Evolutionary conservation across 2,113 vertebrate species (phyloP).

Genomic region (Pimephales promelas): DNA sequence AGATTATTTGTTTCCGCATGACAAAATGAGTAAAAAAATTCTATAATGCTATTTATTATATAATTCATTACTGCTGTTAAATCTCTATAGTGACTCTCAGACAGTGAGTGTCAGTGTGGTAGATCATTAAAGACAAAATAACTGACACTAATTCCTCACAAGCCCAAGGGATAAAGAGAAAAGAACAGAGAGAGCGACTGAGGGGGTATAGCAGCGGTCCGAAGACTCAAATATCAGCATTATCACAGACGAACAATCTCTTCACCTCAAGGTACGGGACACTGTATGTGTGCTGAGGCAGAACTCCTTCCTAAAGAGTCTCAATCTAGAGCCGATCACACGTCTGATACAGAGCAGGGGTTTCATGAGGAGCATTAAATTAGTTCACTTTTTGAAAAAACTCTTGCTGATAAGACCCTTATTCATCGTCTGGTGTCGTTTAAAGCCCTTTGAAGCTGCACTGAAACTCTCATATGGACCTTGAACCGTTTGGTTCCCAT

Average conservation of each 20-base stretch:
- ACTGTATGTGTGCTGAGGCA: slow-evolving; percentile 6
- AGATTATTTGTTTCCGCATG: not conserved
- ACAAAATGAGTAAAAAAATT: not conserved
- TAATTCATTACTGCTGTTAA: not conserved
- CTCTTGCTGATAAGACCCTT: too few relatives aligned
- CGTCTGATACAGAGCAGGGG: not conserved
- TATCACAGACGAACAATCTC: slow-evolving; percentile 15
- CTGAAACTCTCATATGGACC: too few relatives aligned
- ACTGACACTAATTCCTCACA: slow-evolving; percentile 22
- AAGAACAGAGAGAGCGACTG: not conserved
- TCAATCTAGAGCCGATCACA: not conserved
- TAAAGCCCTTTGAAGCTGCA: too few relatives aligned
- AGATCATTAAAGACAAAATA: not conserved
- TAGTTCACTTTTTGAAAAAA: too few relatives aligned
- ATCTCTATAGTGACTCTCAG: not conserved
- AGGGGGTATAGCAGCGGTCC: not conserved
- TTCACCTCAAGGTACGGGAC: slow-evolving; percentile 25
- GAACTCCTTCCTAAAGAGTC: not conserved
- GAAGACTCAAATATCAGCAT: slow-evolving; percentile 43
- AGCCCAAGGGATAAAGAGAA: slow-evolving; percentile 12
- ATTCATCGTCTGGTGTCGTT: too few relatives aligned
- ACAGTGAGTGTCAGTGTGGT: slow-evolving; percentile 6
- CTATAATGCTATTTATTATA: not conserved
- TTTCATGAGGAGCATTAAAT: not conserved
- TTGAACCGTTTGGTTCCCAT: too few relatives aligned